These are phyloP conservation scores for Latheticus oryzae DNA, from an alignment of 2,888 invertebrate genomes.

Conservation along the genomic window DNA sequence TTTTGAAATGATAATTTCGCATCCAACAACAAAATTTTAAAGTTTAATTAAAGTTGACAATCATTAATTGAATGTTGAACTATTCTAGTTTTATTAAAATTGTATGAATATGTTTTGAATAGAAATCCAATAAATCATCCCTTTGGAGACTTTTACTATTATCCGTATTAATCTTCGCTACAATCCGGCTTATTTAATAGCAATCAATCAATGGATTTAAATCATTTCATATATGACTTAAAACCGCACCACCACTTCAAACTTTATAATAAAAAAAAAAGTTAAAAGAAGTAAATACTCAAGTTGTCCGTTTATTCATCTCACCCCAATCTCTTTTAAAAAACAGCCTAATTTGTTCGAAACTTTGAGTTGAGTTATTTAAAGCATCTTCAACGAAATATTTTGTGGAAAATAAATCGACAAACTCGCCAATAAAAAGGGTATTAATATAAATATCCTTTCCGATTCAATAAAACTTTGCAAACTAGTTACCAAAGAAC, in stretches of 20 bases:
- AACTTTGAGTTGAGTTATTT: slow-evolving; percentile 23
- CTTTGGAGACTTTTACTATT: slow-evolving; percentile 5
- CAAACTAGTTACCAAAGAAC: slow-evolving; percentile 33
- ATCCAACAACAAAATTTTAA: slow-evolving; percentile 22
- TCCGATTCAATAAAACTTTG: slow-evolving; percentile 36
- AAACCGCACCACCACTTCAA: neutral
- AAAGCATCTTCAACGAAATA: slow-evolving; percentile 14
- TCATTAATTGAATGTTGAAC: slow-evolving; percentile 31
- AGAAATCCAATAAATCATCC: slow-evolving; percentile 24
- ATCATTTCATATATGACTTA: slow-evolving; percentile 8
- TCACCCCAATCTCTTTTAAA: slow-evolving; percentile 10
- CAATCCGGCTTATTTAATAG: slow-evolving; percentile 5
- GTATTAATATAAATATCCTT: slow-evolving; percentile 31
- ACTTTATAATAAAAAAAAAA: slow-evolving; percentile 27
- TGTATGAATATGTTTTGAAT: slow-evolving; percentile 11
- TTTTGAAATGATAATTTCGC: slow-evolving; percentile 12
- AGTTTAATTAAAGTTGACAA: slow-evolving; percentile 29
- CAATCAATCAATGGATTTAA: slow-evolving; percentile 15
- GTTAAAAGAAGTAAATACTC: slow-evolving; percentile 11
- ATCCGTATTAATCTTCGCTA: slow-evolving; percentile 6
- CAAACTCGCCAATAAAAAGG: slow-evolving; percentile 24
- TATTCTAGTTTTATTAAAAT: slow-evolving; percentile 23
- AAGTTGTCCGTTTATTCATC: slow-evolving; percentile 30
- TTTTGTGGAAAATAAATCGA: slow-evolving; percentile 21
- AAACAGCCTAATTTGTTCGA: slow-evolving; percentile 17